Base-by-base conservation (phyloP, 2,797 vertebrate species). In the Petrocephalus sullivani region DNA sequence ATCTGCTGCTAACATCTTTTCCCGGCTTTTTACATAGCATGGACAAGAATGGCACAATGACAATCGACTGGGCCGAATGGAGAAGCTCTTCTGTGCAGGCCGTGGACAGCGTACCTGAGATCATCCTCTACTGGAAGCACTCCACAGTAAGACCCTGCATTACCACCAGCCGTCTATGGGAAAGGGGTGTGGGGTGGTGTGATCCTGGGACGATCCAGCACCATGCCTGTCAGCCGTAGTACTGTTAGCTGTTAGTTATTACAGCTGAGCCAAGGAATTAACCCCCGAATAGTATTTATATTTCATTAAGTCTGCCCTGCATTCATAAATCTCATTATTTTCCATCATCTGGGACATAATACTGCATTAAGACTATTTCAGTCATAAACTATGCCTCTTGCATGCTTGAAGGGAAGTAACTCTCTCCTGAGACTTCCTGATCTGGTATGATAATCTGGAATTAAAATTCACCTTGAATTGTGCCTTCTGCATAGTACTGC, bases 51-150 rank as follows among this genome's bases (percentile, higher is more conserved):
- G 98, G 98, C 28, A 99, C 97, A 0, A 99, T 99, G 98, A 99
- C 97, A 4, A 98, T 99, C 9, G 96, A 99, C 90, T 99, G 98
- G 98, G 98, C 97, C 0, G 98, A 99, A 90, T 99, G 98, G 98
- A 91, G 98, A 81, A 98, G 98, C 92, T 99, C 98, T 90, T 97
- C 99, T 41, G 93, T 99, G 90, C 98, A 99, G 87, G 97, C 98
- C 0, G 98, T 98, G 2, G 97, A 96, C 64, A 99, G 98, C 94
- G 98, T 99, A 89, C 98, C 98, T 0, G 98, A 99, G 93, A 99
- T 99, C 95, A 98, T 99, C 92, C 95, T 98, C 4, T 96, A 99
- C 94, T 99, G 98, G 98, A 99, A 98, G 92, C 98, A 99, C 92
- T 98, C 98, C 71, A 99, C 98, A 92, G 98, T 99, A 96, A 92